phyloP scores from a whole-genome alignment of 2,888 invertebrate genomes.

The Matsumyia berberina region DNA sequence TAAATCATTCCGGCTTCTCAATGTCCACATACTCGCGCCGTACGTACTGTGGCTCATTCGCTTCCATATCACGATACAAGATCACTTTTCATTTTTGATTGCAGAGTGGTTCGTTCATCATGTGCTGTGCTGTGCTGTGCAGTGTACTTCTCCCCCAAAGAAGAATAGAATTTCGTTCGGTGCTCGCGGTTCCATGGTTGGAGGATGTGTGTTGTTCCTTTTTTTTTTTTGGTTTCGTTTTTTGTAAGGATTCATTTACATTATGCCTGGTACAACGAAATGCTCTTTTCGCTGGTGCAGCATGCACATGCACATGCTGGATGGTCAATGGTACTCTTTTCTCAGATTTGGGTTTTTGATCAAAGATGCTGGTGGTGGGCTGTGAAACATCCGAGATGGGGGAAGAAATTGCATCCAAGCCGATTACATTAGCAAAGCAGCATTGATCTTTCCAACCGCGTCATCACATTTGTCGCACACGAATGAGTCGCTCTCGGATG shows the following conservation, averaged over 20 bases:
- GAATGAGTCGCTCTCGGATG: slow-evolving; percentile 48
- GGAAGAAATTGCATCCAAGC: slow-evolving; percentile 62
- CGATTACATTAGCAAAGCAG: slow-evolving; percentile 70
- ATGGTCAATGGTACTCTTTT: slow-evolving; percentile 33
- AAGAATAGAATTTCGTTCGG: slow-evolving; percentile 57
- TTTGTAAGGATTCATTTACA: slow-evolving; percentile 77
- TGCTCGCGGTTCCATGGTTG: slow-evolving; percentile 24
- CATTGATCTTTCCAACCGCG: slow-evolving; percentile 67
- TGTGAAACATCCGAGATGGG: slow-evolving; percentile 63
- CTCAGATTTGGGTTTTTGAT: slow-evolving; percentile 38
- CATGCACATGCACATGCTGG: slow-evolving; percentile 58
- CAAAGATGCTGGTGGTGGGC: slow-evolving; percentile 41
- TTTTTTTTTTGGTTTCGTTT: too few relatives aligned
- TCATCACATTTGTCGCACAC: slow-evolving; percentile 76
- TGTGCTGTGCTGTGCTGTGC: slow-evolving; percentile 43
- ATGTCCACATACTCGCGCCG: slow-evolving; percentile 63
- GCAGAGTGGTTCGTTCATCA: slow-evolving; percentile 75
- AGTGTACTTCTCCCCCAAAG: slow-evolving; percentile 42
- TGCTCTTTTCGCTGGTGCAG: slow-evolving; percentile 76
- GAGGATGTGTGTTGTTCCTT: slow-evolving; percentile 4
- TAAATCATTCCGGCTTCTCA: slow-evolving; percentile 73
- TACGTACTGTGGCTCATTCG: slow-evolving; percentile 63
- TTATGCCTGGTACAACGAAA: slow-evolving; percentile 78
- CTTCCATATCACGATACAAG: slow-evolving; percentile 76
- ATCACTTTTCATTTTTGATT: slow-evolving; percentile 77